Percentiles rank a stretch among this genome's conserved stretches.
Evolutionary conservation across 92 coral and sea anemone species (phyloP).

Genomic region (Epizoanthus ramosus): DNA sequence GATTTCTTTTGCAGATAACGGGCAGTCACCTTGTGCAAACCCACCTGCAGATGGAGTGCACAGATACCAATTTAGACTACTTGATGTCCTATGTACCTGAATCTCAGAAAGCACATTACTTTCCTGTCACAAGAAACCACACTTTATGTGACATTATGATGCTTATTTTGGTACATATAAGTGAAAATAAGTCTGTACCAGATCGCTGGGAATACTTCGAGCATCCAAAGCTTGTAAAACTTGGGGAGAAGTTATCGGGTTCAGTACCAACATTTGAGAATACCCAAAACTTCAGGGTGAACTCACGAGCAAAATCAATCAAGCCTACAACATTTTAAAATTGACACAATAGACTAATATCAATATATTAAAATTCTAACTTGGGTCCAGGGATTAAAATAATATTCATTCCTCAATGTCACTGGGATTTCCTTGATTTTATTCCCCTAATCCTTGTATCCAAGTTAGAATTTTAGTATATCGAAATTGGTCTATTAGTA

Average conservation of each 20-base stretch:
- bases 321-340: too few species aligned
- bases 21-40: constrained; percentile 51
- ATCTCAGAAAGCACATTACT: constrained; percentile 35
- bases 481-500: too few species aligned
- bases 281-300: constrained; percentile 46
- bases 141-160: constrained; percentile 44
- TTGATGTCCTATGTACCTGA: constrained; percentile 51
- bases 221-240: constrained; percentile 42
- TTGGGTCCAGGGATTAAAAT: too few species aligned
- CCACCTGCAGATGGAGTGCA: constrained; percentile 60
- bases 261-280: constrained; percentile 45
- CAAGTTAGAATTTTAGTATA: too few species aligned
- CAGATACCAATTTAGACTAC: constrained; percentile 38
- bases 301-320: constrained; percentile 46
- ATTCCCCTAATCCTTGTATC: too few species aligned
- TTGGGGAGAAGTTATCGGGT: constrained; percentile 45
- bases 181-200: constrained; percentile 47
- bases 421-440: too few species aligned
- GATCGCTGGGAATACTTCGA: constrained; percentile 52
- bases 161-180: constrained; percentile 43
- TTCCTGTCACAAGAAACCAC: constrained; percentile 48
- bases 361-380: too few species aligned
- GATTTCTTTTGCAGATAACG: constrained; percentile 26
- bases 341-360: too few species aligned
- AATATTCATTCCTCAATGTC: too few species aligned